These are phyloP conservation scores for Saccostrea echinata DNA, from an alignment of 1,140 invertebrate species.

Conservation along the genomic window DNA sequence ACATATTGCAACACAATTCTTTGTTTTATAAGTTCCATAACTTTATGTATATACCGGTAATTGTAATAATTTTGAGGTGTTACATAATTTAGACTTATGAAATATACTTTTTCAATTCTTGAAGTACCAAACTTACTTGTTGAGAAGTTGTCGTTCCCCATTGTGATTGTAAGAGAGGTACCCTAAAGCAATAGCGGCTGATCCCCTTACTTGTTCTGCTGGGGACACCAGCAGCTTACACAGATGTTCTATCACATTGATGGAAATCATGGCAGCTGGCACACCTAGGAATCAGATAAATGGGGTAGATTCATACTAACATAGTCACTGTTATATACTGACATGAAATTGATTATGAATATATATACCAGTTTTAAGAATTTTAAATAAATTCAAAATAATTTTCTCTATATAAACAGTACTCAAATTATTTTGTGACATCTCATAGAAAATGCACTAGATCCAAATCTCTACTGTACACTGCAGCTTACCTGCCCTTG, in stretches of 20 bases:
- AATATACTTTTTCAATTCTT: too few relatives aligned
- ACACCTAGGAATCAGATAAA: slow-evolving; percentile 69
- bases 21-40: too few relatives aligned
- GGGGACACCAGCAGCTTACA: slow-evolving; percentile 67
- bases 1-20: too few relatives aligned
- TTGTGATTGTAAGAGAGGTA: slow-evolving; percentile 77
- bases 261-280: slow-evolving; percentile 76
- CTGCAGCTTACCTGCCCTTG: slow-evolving; percentile 72
- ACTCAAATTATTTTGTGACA: too few relatives aligned
- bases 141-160: slow-evolving; percentile 77
- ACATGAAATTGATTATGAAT: too few relatives aligned
- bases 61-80: too few relatives aligned
- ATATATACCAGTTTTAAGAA: too few relatives aligned
- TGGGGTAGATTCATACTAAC: background rate
- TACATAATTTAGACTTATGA: too few relatives aligned
- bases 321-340: background rate
- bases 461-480: background rate
- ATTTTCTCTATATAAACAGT: too few relatives aligned
- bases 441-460: too few relatives aligned
- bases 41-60: too few relatives aligned
- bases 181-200: slow-evolving; percentile 77
- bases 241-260: slow-evolving; percentile 74
- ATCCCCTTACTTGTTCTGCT: slow-evolving; percentile 74
- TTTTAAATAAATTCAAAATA: too few relatives aligned
- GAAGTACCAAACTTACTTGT: slow-evolving; percentile 68